Evolutionary conservation across 2,797 vertebrate species (phyloP), one percentile per base, ranked within the genome.

Genomic region (Dendrocincla tyrannina): DNA sequence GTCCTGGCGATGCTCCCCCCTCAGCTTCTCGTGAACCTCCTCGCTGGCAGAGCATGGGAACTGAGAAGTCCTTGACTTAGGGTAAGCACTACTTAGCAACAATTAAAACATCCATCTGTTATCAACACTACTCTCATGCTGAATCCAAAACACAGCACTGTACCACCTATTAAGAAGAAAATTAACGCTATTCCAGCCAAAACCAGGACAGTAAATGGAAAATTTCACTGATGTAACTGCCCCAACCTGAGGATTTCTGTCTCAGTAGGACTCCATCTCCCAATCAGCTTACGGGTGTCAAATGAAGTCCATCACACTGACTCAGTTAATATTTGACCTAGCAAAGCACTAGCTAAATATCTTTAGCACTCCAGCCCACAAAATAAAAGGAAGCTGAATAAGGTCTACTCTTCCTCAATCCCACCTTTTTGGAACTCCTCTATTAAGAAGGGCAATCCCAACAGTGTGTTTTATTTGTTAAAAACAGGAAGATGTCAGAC

Each of bases 261-360:
- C 35, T 59, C 59, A 42, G 17, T 4, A 68, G 37, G 39, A 79
- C 28, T 52, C 66, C 8, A 18, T n/a, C 74, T 46, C 35, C 42
- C 2, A 5, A 7, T 17, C 1, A 0, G 7, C 24, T 87, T 42
- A 18, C 7, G 24, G 25, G 9, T 19, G 18, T 37, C 62, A 23
- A 76, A 0, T 5, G 2, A 91, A 67, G 12, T 14, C 41, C 75
- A 88, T 19, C 49, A 63, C 44, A 44, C 5, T 37, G 13, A 68
- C 32, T 15, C 23, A 44, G 53, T 32, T 72, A 41, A 13, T n/a
- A 74, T 24, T 49, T 41, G 37, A 52, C 37, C 44, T 41, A 80
- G 44, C 20, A 85, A 82, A 80, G 32, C 16, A 44, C n/a, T 1
- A 68, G 19, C 17, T 82, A 49, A 55, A 3, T 49, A 85, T 15